Percentiles rank a stretch among this genome's conserved stretches.
Conservation (phyloP, 2,113 vertebrate species). For the Gambusia affinis region DNA sequence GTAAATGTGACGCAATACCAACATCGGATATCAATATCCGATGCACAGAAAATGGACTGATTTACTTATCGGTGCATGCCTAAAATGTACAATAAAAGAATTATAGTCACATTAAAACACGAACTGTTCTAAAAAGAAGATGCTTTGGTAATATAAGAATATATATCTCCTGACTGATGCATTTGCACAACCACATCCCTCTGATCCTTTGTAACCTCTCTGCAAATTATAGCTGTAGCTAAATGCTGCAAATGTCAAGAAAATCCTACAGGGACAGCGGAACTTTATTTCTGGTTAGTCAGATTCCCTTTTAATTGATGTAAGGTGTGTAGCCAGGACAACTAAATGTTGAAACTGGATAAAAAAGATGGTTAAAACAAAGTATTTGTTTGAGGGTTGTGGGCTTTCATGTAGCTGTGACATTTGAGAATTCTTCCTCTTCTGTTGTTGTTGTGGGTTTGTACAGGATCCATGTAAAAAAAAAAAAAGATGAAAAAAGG, state of each 20-base stretch:
- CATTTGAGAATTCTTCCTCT: too few relatives aligned
- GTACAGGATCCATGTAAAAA: neutral
- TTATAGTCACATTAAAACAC: too few relatives aligned
- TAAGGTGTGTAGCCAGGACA: neutral
- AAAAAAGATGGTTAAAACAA: neutral
- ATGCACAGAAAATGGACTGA: too few relatives aligned
- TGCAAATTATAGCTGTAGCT: neutral
- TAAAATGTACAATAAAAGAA: too few relatives aligned
- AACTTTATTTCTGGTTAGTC: neutral
- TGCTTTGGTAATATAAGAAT: neutral
- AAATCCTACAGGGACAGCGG: neutral
- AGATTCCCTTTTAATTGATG: neutral
- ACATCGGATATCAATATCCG: too few relatives aligned
- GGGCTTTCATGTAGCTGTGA: too few relatives aligned
- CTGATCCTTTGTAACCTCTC: too few relatives aligned
- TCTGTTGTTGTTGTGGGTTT: neutral
- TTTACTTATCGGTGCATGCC: too few relatives aligned
- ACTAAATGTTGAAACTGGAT: neutral
- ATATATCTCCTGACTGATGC: neutral
- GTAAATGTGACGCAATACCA: too few relatives aligned
- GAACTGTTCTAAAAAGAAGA: neutral
- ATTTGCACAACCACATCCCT: neutral
- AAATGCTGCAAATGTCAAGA: neutral
- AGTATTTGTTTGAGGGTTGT: too few relatives aligned
- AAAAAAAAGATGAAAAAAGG: too few relatives aligned